Evolutionary conservation across 2,113 vertebrate genomes (phyloP).

Genomic region (Alexandromys fortis): DNA sequence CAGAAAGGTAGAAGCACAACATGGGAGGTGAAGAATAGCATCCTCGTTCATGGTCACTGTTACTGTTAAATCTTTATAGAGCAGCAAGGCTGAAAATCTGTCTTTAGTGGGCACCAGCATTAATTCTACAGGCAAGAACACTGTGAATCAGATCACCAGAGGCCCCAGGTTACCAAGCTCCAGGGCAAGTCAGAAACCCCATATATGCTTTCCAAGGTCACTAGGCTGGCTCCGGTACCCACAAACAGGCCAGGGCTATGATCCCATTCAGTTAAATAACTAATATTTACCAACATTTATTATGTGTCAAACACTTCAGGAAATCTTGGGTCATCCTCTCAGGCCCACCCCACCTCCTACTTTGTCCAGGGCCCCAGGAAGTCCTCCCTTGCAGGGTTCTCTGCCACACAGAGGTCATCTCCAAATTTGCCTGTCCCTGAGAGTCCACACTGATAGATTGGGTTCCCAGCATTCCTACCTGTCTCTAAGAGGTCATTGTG

Average conservation of each 20-base stretch:
- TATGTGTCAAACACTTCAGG: accelerated
- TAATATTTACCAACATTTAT: background rate
- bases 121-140: accelerated
- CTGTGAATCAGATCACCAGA: background rate
- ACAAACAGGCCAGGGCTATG: too few species aligned
- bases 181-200: background rate
- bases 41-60: background rate
- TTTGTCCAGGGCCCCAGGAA: accelerated
- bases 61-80: background rate
- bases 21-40: background rate
- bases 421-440: background rate
- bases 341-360: background rate
- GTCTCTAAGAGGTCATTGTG: background rate
- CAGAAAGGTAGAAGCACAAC: background rate
- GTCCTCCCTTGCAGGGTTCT: accelerated
- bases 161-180: background rate
- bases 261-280: background rate
- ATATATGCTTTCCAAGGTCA: background rate
- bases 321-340: background rate
- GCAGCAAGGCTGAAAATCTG: background rate
- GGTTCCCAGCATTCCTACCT: background rate
- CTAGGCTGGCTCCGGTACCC: background rate
- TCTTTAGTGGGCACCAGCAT: background rate
- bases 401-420: background rate
- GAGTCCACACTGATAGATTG: accelerated